Conservation (phyloP, 2,113 vertebrate species). For the Melanerpes aurifrons region DNA sequence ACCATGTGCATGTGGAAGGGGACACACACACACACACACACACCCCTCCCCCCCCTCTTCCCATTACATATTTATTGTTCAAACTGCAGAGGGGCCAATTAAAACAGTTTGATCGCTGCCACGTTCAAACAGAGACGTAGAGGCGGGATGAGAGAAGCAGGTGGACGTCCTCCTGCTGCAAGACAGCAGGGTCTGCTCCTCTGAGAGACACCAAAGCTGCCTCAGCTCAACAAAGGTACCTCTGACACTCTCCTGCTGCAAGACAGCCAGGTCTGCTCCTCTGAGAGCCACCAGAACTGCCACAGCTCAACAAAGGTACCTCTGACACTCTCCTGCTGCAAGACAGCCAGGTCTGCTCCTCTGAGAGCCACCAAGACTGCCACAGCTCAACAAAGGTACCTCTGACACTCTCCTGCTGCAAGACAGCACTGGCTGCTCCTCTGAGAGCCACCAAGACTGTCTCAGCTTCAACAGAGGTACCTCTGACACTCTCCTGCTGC, state of each 20-base stretch:
- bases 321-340: accelerated
- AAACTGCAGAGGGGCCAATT: slow-evolving; percentile 64
- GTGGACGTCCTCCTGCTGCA: accelerated
- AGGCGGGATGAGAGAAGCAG: not conserved
- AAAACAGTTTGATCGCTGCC: not conserved
- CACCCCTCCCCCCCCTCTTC: not conserved
- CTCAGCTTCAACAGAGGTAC: too few species aligned
- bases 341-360: accelerated
- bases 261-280: too few species aligned
- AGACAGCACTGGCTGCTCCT: accelerated
- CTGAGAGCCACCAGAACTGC: not conserved
- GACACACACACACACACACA: too few species aligned
- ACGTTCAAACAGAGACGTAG: not conserved
- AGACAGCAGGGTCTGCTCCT: too few species aligned
- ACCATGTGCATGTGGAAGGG: not conserved
- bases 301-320: too few species aligned
- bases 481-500: not conserved
- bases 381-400: too few species aligned
- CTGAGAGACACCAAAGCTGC: not conserved
- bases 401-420: accelerated
- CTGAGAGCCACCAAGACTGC: not conserved
- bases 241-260: too few species aligned
- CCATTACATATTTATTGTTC: slow-evolving; percentile 37
- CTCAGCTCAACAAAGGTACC: not conserved
- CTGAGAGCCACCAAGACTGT: not conserved